Evolutionary conservation across 2,888 invertebrate species (phyloP).

Genomic region (Melanostoma mellinum): DNA sequence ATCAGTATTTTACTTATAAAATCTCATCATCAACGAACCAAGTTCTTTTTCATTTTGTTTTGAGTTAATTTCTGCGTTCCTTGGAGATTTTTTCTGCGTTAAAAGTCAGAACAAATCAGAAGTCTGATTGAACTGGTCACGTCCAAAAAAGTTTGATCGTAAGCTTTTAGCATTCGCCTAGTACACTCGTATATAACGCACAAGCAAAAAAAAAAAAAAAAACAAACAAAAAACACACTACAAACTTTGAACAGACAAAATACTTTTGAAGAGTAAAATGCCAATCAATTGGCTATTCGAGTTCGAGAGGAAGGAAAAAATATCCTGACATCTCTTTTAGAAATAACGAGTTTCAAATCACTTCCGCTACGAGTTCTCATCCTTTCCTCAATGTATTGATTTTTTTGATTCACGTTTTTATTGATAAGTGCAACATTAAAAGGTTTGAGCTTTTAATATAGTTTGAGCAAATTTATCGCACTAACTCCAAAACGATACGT

Average conservation of each 20-base stretch:
- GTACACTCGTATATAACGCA: neutral
- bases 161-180: conserved; percentile 17
- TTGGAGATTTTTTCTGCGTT: neutral
- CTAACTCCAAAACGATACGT: no score
- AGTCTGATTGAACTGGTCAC: conserved; percentile 47
- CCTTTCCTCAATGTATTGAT: conserved; percentile 10
- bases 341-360: conserved; percentile 23
- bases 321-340: neutral
- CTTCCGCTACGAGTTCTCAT: conserved; percentile 15
- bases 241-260: conserved; percentile 44
- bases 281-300: conserved; percentile 11
- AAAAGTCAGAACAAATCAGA: conserved; percentile 27
- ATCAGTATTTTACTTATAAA: no score
- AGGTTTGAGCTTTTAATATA: no score
- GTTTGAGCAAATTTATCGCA: no score
- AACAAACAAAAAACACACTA: conserved; percentile 1
- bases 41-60: no score
- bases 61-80: no score
- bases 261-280: conserved; percentile 37
- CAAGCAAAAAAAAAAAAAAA: neutral
- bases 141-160: conserved; percentile 36
- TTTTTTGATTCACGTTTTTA: neutral
- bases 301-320: neutral
- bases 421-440: no score
- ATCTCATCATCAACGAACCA: no score